Conservation (phyloP, 2,113 vertebrate species). For the Crotalus horridus region DNA sequence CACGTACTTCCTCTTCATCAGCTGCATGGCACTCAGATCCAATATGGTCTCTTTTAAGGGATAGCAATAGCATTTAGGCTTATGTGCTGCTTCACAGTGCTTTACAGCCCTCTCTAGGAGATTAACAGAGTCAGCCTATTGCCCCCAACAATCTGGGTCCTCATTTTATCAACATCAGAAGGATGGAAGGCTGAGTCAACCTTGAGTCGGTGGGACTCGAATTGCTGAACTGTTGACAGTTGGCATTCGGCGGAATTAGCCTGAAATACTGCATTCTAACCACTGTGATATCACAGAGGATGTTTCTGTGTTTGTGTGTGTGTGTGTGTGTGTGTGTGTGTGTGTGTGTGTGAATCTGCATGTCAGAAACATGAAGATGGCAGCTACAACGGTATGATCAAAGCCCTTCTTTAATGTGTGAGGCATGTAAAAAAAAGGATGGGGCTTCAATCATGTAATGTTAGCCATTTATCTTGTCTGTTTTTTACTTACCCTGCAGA, state of each 20-base stretch:
- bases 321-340: neutral
- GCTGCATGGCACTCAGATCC: neutral
- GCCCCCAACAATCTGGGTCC: too few species aligned
- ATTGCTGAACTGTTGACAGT: too few species aligned
- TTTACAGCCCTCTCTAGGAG: too few species aligned
- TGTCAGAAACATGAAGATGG: neutral
- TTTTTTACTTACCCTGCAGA: neutral
- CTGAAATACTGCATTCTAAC: too few species aligned
- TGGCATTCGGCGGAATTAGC: too few species aligned
- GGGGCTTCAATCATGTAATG: neutral
- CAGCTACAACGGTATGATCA: neutral
- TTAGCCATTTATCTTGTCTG: neutral
- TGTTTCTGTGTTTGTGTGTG: neutral
- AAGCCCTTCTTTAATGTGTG: neutral
- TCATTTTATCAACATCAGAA: too few species aligned
- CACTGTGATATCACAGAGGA: too few species aligned
- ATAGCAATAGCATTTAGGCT: too few species aligned
- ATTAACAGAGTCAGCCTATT: too few species aligned
- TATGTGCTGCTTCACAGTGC: too few species aligned
- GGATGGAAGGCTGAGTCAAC: too few species aligned
- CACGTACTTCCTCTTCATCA: neutral
- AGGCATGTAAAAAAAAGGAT: neutral
- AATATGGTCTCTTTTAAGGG: neutral
- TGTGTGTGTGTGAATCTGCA: neutral
- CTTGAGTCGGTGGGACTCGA: too few species aligned